Percentiles rank a stretch among this genome's conserved stretches.
Evolutionary conservation across 2,797 vertebrate species (phyloP).

Genomic region (Tympanoctomys barrerae): DNA sequence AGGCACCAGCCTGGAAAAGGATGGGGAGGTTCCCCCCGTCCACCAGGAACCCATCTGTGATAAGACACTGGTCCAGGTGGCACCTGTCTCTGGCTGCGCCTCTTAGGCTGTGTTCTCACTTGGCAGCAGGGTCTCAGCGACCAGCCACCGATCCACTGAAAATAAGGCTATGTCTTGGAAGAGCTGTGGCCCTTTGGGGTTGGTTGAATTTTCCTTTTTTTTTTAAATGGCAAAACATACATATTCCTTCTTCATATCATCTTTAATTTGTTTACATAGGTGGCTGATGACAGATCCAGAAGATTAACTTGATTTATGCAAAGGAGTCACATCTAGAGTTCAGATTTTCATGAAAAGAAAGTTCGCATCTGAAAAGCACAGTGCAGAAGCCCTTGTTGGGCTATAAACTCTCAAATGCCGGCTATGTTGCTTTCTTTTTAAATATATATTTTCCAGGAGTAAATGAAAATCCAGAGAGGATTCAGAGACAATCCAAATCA

Average conservation of each 20-base stretch:
- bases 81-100: not conserved
- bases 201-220: not conserved
- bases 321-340: constrained; percentile 79
- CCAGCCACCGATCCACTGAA: not conserved
- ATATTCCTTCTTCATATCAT: constrained; percentile 67
- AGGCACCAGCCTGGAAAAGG: not conserved
- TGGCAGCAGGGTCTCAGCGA: not conserved
- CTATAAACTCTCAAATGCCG: not conserved
- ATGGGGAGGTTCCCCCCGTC: fast-evolving
- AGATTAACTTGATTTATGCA: constrained; percentile 68
- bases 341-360: constrained; percentile 71
- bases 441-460: constrained; percentile 17
- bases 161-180: not conserved
- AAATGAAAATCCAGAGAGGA: constrained; percentile 33
- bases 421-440: not conserved
- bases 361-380: constrained; percentile 64
- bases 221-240: constrained; percentile 27
- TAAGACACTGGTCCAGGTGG: not conserved
- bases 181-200: not conserved
- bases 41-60: not conserved
- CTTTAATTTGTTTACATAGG: constrained; percentile 74
- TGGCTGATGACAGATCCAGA: constrained; percentile 62
- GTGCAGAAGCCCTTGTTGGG: constrained; percentile 50
- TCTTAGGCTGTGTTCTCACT: not conserved
- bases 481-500: not conserved